Evolutionary conservation across 2,888 invertebrate species (phyloP), one percentile per base, ranked within the genome.

Genomic region (Melolontha melolontha): DNA sequence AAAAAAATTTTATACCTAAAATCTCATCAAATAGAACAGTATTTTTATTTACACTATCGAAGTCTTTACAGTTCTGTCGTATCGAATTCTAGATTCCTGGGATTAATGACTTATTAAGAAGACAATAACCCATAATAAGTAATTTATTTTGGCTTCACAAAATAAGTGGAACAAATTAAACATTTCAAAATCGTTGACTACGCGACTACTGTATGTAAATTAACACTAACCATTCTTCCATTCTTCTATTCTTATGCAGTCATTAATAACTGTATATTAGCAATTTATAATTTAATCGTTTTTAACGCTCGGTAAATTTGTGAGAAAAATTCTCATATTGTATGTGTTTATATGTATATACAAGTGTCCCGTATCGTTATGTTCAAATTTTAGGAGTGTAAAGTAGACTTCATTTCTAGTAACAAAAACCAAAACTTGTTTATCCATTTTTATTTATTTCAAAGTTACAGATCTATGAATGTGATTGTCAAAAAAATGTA

Each of bases 241-340:
- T 49, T 49, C 16, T 47, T 47, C 49, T 49, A 22, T 49, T 49
- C 49, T 22, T 17, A 49, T 22, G 16, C 2, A 49, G 49, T 22
- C 49, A 49, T 22, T 17, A 17, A 49, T 49, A 49, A 22, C 49
- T 49, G 49, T 49, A 49, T 17, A 8, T 17, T 49, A 8, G 49
- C 17, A 22, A 49, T 49, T 49, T 22, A 49, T 49, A 17, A 49
- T 49, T 49, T 22, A n/a, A 8, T 17, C 22, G 17, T 22, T 7
- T 49, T 49, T 8, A 22, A 49, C 22, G 49, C 49, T n/a, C 4
- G 14, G 49, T 17, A 16, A 10, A 47, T 6, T 47, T 34, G 10
- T 34, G 34, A 22, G 22, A 34, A 34, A 34, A 34, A 34, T 34
- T 8, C 7, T 34, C 34, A 29, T 4, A 4, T 29, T 29, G 4